A percentile compares a stretch with the other conserved stretches of the same genome.
Evolutionary conservation across 2,113 vertebrate species (phyloP).

Genomic region (Pao palembangensis): DNA sequence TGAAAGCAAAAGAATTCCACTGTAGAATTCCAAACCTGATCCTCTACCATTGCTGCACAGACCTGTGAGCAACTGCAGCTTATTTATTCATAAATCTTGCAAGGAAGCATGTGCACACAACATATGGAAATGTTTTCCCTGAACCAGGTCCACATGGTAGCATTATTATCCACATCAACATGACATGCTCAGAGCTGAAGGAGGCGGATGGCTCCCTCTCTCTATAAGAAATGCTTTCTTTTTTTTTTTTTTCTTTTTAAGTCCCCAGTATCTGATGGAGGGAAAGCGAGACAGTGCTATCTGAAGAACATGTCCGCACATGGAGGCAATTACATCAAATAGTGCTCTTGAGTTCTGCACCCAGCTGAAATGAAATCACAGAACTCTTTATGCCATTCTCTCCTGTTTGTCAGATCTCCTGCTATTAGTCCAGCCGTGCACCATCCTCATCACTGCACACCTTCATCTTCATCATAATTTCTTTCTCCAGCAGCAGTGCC

Average conservation of each 20-base stretch:
- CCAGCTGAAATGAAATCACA: slow-evolving; percentile 57
- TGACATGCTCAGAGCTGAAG: slow-evolving; percentile 34
- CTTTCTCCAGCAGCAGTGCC: slow-evolving; percentile 39
- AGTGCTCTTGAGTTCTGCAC: slow-evolving; percentile 57
- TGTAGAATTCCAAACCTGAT: slow-evolving; percentile 55
- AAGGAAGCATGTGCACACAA: slow-evolving; percentile 48
- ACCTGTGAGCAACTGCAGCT: slow-evolving; percentile 45
- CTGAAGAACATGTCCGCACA: slow-evolving; percentile 57
- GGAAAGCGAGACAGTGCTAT: slow-evolving; percentile 38
- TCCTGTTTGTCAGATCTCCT: slow-evolving; percentile 14
- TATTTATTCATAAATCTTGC: slow-evolving; percentile 72
- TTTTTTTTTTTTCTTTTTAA: slow-evolving; percentile 42
- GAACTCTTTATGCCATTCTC: slow-evolving; percentile 45
- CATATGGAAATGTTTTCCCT: slow-evolving; percentile 71
- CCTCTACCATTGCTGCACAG: slow-evolving; percentile 25
- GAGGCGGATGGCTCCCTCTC: slow-evolving; percentile 30
- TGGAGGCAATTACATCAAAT: slow-evolving; percentile 67
- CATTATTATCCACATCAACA: slow-evolving; percentile 52
- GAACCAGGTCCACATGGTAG: slow-evolving; percentile 63
- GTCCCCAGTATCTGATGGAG: slow-evolving; percentile 51
- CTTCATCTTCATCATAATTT: slow-evolving; percentile 46
- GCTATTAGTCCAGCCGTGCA: slow-evolving; percentile 28
- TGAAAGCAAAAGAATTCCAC: slow-evolving; percentile 44
- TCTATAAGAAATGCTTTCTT: background rate
- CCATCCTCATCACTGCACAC: slow-evolving; percentile 5